These are phyloP conservation scores for Tragelaphus buxtoni DNA, from an alignment of 2,113 vertebrate species.

Conservation along the genomic window DNA sequence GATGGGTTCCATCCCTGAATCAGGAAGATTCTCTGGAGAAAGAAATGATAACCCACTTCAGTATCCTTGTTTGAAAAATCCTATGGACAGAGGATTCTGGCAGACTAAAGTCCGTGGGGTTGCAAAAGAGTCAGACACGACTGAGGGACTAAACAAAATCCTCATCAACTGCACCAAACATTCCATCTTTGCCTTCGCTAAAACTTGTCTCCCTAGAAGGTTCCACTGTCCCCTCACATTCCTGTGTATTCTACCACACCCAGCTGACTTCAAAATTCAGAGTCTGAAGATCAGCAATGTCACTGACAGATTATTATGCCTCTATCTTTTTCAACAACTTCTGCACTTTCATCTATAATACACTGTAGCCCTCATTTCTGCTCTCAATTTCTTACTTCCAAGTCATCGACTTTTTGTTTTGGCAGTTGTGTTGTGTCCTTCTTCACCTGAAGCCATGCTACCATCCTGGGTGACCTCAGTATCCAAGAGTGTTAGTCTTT, in stretches of 20 bases:
- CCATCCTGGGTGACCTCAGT: not conserved
- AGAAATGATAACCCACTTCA: not conserved
- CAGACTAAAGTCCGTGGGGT: not conserved
- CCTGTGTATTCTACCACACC: not conserved
- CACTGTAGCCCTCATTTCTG: not conserved
- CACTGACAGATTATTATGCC: not conserved
- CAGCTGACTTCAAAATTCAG: not conserved
- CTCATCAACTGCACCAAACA: not conserved
- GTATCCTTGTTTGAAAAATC: not conserved
- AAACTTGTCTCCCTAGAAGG: not conserved
- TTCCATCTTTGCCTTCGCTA: not conserved
- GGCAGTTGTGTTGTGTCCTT: not conserved
- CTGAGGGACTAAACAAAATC: not conserved
- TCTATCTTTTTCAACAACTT: not conserved
- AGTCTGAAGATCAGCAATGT: not conserved
- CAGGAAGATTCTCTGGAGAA: not conserved
- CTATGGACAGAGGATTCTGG: not conserved
- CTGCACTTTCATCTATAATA: not conserved
- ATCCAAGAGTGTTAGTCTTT: not conserved
- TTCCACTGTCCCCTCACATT: not conserved
- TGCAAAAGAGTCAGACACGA: not conserved
- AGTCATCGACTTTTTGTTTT: not conserved
- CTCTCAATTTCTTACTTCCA: not conserved
- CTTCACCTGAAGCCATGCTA: not conserved
- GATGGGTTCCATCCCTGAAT: not conserved